phyloP scores from a whole-genome alignment of 2,113 vertebrate genomes.

The Sakesphorus luctuosus region DNA sequence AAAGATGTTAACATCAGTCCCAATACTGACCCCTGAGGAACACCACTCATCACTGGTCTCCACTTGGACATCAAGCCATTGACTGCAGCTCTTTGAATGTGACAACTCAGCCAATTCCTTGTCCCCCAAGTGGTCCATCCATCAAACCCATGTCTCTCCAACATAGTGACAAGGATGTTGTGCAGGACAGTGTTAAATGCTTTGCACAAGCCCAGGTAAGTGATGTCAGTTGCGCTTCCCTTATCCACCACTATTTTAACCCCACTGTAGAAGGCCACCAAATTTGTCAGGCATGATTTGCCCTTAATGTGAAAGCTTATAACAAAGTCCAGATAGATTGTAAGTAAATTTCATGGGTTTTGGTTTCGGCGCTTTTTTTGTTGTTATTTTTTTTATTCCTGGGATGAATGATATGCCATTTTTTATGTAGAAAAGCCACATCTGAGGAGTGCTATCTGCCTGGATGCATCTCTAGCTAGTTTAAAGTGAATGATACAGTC shows the following conservation, averaged over 20 bases:
- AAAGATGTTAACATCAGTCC: background rate
- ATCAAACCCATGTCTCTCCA: background rate
- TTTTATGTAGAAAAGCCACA: background rate
- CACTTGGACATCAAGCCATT: background rate
- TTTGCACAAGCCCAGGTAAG: background rate
- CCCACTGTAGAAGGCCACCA: background rate
- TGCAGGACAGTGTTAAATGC: background rate
- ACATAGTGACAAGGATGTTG: background rate
- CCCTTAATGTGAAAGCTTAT: background rate
- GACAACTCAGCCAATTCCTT: background rate
- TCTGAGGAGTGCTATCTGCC: constrained; percentile 16
- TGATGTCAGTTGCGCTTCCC: background rate
- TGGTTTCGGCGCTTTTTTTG: background rate
- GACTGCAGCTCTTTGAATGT: background rate
- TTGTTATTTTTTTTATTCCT: background rate
- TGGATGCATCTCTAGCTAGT: constrained; percentile 2
- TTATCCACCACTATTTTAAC: background rate
- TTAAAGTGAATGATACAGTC: constrained; percentile 32
- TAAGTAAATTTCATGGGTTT: background rate
- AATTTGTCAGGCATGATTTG: background rate
- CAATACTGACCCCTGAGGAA: background rate
- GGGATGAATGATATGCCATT: background rate
- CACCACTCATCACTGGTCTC: background rate
- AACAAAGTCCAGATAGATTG: background rate
- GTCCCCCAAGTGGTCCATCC: background rate